These are phyloP conservation scores for Aphrocallistes beatrix DNA, from an alignment of 37 sponge, comb jelly and placozoan species.

Conservation along the genomic window DNA sequence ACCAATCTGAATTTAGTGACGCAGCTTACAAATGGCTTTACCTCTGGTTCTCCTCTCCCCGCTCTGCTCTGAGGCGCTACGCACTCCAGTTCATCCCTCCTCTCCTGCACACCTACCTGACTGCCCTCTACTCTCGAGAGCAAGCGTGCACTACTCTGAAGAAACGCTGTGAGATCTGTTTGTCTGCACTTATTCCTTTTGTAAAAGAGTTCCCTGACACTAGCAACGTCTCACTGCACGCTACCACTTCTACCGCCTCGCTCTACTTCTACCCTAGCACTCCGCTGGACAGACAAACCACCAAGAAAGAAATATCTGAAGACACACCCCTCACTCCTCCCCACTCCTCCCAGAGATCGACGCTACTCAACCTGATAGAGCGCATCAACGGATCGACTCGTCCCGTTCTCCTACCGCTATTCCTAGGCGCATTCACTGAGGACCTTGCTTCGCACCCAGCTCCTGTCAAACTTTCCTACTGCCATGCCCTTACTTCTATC, in stretches of 20 bases:
- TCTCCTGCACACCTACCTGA: background rate
- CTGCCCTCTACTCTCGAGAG: background rate
- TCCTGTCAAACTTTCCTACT: background rate
- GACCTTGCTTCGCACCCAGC: background rate
- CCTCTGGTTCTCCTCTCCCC: background rate
- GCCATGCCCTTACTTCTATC: background rate
- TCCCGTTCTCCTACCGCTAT: background rate
- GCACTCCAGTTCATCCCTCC: background rate
- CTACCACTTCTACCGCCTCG: background rate
- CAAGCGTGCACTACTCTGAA: background rate
- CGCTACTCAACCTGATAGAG: background rate
- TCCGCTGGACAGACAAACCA: background rate
- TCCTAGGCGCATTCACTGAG: background rate
- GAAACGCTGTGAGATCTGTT: background rate
- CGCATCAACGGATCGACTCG: background rate
- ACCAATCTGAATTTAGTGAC: background rate
- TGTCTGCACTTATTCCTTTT: background rate
- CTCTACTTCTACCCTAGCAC: background rate
- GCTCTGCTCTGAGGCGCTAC: background rate
- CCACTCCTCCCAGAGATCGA: background rate
- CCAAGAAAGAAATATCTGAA: background rate
- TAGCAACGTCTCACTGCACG: background rate
- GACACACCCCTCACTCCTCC: background rate
- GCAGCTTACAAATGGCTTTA: background rate
- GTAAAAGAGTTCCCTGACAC: background rate